Evolutionary conservation across 2,113 vertebrate genomes (phyloP).

Genomic region (Callipepla squamata): DNA sequence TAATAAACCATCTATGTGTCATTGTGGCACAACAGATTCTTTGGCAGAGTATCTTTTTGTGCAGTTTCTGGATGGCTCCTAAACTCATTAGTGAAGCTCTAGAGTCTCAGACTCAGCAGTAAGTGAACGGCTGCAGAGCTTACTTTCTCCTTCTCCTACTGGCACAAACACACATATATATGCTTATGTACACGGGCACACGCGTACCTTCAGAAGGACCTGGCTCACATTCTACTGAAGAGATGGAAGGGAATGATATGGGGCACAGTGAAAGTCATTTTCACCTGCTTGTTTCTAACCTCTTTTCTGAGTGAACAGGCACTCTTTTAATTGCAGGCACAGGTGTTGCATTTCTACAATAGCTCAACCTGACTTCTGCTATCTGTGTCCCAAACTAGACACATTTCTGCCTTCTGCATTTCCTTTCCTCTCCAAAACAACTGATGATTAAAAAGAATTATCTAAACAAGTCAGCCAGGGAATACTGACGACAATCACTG

Average conservation of each 20-base stretch:
- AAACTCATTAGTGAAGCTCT: neutral
- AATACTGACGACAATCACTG: neutral
- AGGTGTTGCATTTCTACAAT: neutral
- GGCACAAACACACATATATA: rapidly evolving
- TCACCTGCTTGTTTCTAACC: neutral
- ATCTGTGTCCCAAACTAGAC: neutral
- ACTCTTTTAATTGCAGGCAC: neutral
- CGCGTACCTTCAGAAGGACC: neutral
- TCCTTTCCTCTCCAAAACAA: neutral
- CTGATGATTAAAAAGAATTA: neutral
- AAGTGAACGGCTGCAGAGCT: neutral
- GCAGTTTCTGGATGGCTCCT: neutral
- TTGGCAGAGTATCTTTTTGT: neutral
- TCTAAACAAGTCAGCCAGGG: neutral
- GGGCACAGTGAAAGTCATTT: neutral
- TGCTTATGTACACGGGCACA: rapidly evolving
- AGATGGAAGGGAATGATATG: neutral
- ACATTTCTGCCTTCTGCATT: neutral
- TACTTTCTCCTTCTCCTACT: neutral
- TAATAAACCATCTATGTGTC: neutral
- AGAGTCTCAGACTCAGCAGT: neutral
- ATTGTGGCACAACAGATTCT: neutral
- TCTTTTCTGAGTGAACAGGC: neutral
- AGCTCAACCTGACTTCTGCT: neutral
- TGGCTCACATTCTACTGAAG: neutral